phyloP scores from a whole-genome alignment of 2,797 vertebrate genomes.

The Meda fulgida region DNA sequence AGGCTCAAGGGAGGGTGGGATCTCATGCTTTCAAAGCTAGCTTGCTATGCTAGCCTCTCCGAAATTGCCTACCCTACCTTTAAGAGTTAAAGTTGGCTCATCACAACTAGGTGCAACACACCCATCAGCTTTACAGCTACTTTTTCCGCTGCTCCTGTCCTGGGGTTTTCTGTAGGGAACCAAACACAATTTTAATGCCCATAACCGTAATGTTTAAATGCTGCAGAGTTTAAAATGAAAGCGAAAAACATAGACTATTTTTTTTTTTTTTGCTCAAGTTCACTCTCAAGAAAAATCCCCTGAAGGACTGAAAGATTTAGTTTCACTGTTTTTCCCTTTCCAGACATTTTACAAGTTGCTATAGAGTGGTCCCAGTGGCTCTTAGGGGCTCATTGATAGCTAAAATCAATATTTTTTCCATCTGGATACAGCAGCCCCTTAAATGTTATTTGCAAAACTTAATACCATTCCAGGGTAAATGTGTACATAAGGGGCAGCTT shows the following conservation, averaged over 20 bases:
- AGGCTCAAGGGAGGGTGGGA: no score
- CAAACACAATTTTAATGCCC: constrained; percentile 57
- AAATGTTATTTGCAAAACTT: constrained; percentile 10
- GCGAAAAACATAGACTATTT: constrained; percentile 13
- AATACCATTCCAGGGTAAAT: not conserved
- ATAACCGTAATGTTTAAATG: constrained; percentile 58
- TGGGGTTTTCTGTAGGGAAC: constrained; percentile 58
- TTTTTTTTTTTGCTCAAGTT: constrained; percentile 8
- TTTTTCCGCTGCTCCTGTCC: constrained; percentile 46
- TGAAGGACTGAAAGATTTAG: constrained; percentile 61
- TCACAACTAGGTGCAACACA: constrained; percentile 1
- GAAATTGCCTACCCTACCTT: no score
- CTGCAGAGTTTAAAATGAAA: constrained; percentile 52
- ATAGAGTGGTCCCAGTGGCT: constrained; percentile 26
- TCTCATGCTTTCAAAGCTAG: no score
- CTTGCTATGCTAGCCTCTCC: no score
- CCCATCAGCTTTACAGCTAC: not conserved
- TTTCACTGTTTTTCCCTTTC: constrained; percentile 47
- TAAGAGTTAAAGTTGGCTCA: constrained; percentile 5
- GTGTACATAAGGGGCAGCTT: not conserved
- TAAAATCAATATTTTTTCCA: constrained; percentile 31
- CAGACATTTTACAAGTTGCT: constrained; percentile 39
- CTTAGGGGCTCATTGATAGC: constrained; percentile 25
- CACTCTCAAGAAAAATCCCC: constrained; percentile 52
- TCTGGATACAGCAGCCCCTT: not conserved